A percentile compares a stretch with the other conserved stretches of the same genome.
phyloP scores from a whole-genome alignment of 2,888 invertebrate species.

The Drosophila colorata region DNA sequence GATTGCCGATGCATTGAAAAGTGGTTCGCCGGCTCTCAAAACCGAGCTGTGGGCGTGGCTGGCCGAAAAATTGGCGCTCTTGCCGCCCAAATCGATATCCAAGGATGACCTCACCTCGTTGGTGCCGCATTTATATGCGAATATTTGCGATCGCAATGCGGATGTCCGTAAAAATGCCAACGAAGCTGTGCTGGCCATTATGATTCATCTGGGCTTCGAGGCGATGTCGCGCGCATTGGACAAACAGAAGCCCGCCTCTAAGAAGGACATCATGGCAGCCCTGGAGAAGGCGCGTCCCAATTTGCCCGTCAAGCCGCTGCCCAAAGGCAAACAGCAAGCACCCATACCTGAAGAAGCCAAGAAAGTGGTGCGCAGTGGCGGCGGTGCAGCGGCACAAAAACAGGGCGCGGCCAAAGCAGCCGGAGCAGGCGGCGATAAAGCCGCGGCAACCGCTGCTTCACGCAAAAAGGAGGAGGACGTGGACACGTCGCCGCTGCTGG shows the following conservation, averaged over 20 bases:
- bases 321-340: slow-evolving; percentile 88
- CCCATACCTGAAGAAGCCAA: slow-evolving; percentile 86
- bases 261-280: slow-evolving; percentile 90
- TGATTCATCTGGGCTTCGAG: slow-evolving; percentile 94
- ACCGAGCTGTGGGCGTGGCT: slow-evolving; percentile 95
- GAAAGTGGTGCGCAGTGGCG: slow-evolving; percentile 81
- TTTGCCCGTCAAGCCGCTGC: slow-evolving; percentile 92
- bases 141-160: slow-evolving; percentile 95
- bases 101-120: slow-evolving; percentile 93
- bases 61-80: slow-evolving; percentile 91
- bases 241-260: slow-evolving; percentile 89
- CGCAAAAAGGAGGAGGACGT: slow-evolving; percentile 94
- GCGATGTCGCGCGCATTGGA: slow-evolving; percentile 84
- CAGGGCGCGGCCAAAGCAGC: slow-evolving; percentile 52
- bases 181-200: slow-evolving; percentile 95
- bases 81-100: slow-evolving; percentile 89
- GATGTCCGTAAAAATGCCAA: slow-evolving; percentile 96
- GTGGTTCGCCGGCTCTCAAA: slow-evolving; percentile 93
- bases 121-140: slow-evolving; percentile 91
- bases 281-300: slow-evolving; percentile 94
- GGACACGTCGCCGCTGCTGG: slow-evolving; percentile 91
- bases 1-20: slow-evolving; percentile 93
- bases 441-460: slow-evolving; percentile 81
- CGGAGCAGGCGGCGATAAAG: slow-evolving; percentile 47
- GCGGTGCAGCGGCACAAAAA: slow-evolving; percentile 61